Evolutionary conservation across 2,888 invertebrate genomes (phyloP).

Genomic region (Ganaspis brasiliensis): DNA sequence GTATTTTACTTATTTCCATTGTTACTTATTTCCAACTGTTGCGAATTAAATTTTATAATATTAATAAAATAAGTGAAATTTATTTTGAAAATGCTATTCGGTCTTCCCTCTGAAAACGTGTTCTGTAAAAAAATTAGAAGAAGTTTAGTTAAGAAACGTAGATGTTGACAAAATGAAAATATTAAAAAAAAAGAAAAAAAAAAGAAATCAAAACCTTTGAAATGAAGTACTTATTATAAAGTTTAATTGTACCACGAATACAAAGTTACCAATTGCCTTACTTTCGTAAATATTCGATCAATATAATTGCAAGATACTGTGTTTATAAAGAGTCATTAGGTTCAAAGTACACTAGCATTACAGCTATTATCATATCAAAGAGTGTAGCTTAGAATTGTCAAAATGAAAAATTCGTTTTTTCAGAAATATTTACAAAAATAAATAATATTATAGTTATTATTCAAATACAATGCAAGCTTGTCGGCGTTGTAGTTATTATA

Average conservation of each 20-base stretch:
- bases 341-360: slow-evolving; percentile 15
- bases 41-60: background rate
- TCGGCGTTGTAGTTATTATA: slow-evolving; percentile 5
- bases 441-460: background rate
- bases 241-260: background rate
- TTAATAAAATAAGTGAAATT: too few relatives aligned
- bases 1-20: too few relatives aligned
- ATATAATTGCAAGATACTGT: background rate
- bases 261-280: slow-evolving; percentile 21
- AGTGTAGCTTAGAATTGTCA: slow-evolving; percentile 11
- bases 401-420: slow-evolving; percentile 16
- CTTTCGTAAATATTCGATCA: background rate
- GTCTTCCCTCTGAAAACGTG: slow-evolving; percentile 33
- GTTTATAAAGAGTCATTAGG: background rate
- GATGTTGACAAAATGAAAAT: background rate
- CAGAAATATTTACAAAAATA: background rate
- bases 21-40: background rate
- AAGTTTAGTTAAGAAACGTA: too few relatives aligned
- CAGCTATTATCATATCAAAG: slow-evolving; percentile 28
- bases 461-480: too few relatives aligned
- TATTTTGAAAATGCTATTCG: slow-evolving; percentile 32
- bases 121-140: slow-evolving; percentile 11
- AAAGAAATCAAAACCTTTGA: background rate
- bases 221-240: background rate
- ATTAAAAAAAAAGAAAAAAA: background rate